Percentiles rank a stretch among this genome's conserved stretches.
Evolutionary conservation across 2,113 vertebrate species (phyloP).

Genomic region (Crotalus tigris): DNA sequence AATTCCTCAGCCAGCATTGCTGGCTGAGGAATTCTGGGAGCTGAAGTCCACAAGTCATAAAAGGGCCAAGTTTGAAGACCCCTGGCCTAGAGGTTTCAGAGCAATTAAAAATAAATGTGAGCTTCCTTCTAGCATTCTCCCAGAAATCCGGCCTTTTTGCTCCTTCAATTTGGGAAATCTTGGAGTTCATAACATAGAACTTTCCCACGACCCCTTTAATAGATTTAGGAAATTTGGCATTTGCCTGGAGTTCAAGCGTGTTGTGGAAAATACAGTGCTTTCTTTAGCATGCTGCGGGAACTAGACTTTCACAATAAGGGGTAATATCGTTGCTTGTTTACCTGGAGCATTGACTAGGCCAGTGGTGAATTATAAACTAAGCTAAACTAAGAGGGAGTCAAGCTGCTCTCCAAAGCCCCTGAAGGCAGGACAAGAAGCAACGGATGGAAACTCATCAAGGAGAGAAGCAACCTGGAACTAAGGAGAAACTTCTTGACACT

Average conservation of each 20-base stretch:
- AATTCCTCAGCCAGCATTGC: too few relatives aligned
- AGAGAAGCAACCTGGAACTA: too few relatives aligned
- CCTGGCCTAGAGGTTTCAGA: not conserved
- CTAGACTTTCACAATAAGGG: not conserved
- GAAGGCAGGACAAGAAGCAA: too few relatives aligned
- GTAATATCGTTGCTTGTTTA: not conserved
- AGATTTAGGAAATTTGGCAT: not conserved
- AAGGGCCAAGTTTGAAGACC: too few relatives aligned
- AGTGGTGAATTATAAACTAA: not conserved
- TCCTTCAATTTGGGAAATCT: not conserved
- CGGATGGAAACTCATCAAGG: too few relatives aligned
- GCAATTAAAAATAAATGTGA: not conserved
- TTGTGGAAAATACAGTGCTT: not conserved
- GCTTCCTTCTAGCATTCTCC: not conserved
- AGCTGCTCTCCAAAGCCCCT: accelerated
- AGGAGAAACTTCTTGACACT: too few relatives aligned
- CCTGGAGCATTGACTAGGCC: not conserved
- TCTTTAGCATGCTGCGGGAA: not conserved
- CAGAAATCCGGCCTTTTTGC: not conserved
- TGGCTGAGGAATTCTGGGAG: too few relatives aligned
- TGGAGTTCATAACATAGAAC: not conserved
- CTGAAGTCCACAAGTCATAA: too few relatives aligned
- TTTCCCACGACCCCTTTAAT: not conserved
- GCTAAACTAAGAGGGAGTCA: not conserved
- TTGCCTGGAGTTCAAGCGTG: not conserved